A percentile compares a stretch with the other conserved stretches of the same genome.
phyloP scores from a whole-genome alignment of 1,140 invertebrate species.

The Formica selysi region DNA sequence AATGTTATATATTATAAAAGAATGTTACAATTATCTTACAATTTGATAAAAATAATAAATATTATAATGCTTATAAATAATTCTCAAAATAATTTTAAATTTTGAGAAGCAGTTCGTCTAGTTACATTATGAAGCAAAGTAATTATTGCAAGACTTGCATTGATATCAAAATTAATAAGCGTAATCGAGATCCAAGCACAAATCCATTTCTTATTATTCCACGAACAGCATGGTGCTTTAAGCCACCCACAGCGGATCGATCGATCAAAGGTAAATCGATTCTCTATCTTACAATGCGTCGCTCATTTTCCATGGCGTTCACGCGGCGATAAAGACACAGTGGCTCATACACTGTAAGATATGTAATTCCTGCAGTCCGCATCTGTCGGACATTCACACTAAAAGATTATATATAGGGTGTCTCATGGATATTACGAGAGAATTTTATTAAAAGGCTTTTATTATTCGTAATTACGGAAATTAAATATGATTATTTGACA shows the following conservation, averaged over 20 bases:
- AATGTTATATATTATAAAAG: neutral
- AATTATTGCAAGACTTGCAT: conserved; percentile 20
- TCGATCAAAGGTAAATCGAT: conserved; percentile 66
- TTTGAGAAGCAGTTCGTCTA: neutral
- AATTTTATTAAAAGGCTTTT: neutral
- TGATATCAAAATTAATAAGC: conserved; percentile 54
- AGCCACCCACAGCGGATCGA: conserved; percentile 62
- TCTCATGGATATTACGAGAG: neutral
- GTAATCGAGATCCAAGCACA: conserved; percentile 39
- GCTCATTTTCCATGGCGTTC: conserved; percentile 62
- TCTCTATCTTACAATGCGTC: conserved; percentile 59
- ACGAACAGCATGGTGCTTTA: conserved; percentile 48
- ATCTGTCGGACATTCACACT: conserved; percentile 60
- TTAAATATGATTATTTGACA: neutral
- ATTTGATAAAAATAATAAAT: neutral
- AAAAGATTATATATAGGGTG: conserved; percentile 48
- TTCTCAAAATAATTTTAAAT: neutral
- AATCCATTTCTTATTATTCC: conserved; percentile 52
- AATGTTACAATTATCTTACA: neutral
- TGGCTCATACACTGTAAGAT: conserved; percentile 40
- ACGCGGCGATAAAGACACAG: conserved; percentile 68
- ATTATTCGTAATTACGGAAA: too few species aligned
- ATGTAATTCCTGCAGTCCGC: conserved; percentile 47
- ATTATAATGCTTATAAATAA: neutral
- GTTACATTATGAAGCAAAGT: conserved; percentile 11